Evolutionary conservation across 2,888 invertebrate species (phyloP), one percentile per base, ranked within the genome.

Genomic region (Galerucella pusilla): DNA sequence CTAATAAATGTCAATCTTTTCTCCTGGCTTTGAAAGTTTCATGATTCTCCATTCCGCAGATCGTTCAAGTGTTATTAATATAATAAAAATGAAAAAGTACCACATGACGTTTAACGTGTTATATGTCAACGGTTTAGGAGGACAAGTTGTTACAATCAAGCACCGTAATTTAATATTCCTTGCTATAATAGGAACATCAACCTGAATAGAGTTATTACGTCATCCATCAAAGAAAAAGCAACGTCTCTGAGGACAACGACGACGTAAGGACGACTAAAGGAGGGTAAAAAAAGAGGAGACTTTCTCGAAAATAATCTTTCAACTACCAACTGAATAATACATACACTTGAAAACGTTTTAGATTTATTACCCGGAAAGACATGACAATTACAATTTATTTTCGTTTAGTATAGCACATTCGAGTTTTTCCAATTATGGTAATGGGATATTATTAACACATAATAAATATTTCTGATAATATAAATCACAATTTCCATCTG

Each of bases 91-190:
- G 78, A 79, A 79, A 78, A 80, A 80, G 75, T 79, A 75, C 79
- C 79, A 77, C 78, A 77, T 78, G 79, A 79, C 78, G 80, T 79
- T 80, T 74, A 77, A 79, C 68, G 80, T 78, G 79, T 71, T 76
- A 76, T 78, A 79, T 80, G 81, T 81, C 80, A 79, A 77, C 81
- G 80, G 78, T 75, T 77, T 73, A 75, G 79, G 77, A 78, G 79
- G 82, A 81, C 81, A 80, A 81, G 79, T 82, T 79, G 81, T 80
- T 81, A 79, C 79, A 79, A 80, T 82, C 80, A 73, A 74, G 79
- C 78, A 64, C 46, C 73, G 80, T 81, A 80, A 82, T 82, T 81
- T 81, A 79, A 81, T 80, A 81, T 80, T 79, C 79, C 77, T 73
- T 75, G 72, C 78, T 76, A 77, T 81, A 80, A 77, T 79, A 78